Evolutionary conservation across 2,797 vertebrate genomes (phyloP), one percentile per base, ranked within the genome.

Genomic region (Pterois miles): DNA sequence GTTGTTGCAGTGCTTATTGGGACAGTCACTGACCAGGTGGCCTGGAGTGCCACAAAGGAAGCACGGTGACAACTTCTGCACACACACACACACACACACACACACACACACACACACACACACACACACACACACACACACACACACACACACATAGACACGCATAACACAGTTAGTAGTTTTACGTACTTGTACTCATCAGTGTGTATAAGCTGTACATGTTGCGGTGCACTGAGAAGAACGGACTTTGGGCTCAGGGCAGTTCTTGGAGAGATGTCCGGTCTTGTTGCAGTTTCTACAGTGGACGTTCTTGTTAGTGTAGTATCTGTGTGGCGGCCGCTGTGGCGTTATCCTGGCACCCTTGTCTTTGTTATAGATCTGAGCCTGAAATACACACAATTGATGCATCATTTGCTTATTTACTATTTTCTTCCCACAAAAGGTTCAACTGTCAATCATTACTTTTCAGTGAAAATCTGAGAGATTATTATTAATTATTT

Each of bases 211-310:
- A 70, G 29, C 8, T 57, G 65, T 56, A 40, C 10, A 22, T 68
- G 54, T 13, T 12, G 11, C n/a, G 64, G 56, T 22, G 36, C 13
- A 64, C 22, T 5, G 38, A 67, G 36, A 9, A 13, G 57, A 68
- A 74, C 81, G 88, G 92, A 98, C 98, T 95, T 95, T 96, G 53
- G 96, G 94, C 40, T 90, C 72, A 1, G 95, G 95, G 52, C 98
- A 99, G 93, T 95, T 98, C 94, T 97, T 98, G 80, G 97, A 98
- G 43, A 99, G 92, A 91, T 99, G 98, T 31, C 97, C 98, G 0
- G 57, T 82, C 86, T 90, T 96, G 69, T 91, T 60, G 83, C 98
- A 99, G 80, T 96, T 98, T 84, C 92, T 93, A 62, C 98, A 98
- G 31, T 92, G 94, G n/a, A 98, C 86, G 0, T 88, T 96, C 92